phyloP scores from a whole-genome alignment of 2,888 invertebrate genomes.

The Capitulum mitella region DNA sequence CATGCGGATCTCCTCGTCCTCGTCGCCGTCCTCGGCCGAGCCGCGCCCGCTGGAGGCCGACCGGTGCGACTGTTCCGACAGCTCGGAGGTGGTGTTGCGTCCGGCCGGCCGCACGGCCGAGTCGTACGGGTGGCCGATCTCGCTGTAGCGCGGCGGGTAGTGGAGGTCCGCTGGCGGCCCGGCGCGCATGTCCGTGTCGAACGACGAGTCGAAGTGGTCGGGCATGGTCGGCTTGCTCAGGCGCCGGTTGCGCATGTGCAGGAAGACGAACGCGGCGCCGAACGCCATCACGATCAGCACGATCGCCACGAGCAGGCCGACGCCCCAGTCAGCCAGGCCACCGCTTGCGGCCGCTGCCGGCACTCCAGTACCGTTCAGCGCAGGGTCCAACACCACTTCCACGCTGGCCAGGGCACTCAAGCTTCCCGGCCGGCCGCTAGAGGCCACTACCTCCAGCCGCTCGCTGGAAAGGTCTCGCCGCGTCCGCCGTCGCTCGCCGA shows the following conservation, averaged over 20 bases:
- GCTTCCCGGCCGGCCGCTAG: conserved; percentile 83
- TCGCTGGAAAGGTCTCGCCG: conserved; percentile 30
- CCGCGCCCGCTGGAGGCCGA: conserved; percentile 94
- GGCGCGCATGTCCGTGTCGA: conserved; percentile 32
- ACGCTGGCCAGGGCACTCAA: conserved; percentile 77
- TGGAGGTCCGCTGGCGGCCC: background rate
- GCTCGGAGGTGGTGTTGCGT: conserved; percentile 64
- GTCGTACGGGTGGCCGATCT: conserved; percentile 57
- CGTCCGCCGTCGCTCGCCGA: conserved; percentile 46
- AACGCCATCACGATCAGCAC: conserved; percentile 71
- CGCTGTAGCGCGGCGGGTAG: conserved; percentile 83
- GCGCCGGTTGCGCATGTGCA: conserved; percentile 64
- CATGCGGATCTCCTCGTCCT: conserved; percentile 92
- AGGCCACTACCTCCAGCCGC: conserved; percentile 60
- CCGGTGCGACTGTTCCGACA: conserved; percentile 80
- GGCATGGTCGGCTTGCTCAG: conserved; percentile 66
- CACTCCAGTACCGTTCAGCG: conserved; percentile 50
- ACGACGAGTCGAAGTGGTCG: conserved; percentile 44
- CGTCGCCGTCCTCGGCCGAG: conserved; percentile 62
- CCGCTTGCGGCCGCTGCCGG: conserved; percentile 53
- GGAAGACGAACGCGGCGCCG: conserved; percentile 72
- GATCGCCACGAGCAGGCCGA: conserved; percentile 74
- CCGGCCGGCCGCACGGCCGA: conserved; percentile 38
- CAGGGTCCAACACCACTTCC: conserved; percentile 64
- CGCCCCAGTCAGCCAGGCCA: conserved; percentile 76